phyloP scores from a whole-genome alignment of 1,140 invertebrate species.

The Leptestheria dahalacensis region DNA sequence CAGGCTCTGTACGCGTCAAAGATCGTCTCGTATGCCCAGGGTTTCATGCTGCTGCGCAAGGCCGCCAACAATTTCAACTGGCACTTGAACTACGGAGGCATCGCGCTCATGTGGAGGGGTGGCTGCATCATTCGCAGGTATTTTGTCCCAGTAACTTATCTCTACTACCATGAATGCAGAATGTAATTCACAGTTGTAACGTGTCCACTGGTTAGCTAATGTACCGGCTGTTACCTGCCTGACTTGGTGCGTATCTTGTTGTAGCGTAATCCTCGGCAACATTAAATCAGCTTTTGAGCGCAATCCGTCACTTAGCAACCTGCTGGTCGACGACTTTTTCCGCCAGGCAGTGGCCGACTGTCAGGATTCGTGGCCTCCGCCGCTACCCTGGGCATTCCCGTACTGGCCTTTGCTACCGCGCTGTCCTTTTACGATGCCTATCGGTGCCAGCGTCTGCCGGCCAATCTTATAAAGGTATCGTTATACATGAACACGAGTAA shows the following conservation, averaged over 20 bases:
- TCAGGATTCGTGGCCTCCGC: conserved; percentile 47
- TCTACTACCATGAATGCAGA: neutral
- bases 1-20: conserved; percentile 93
- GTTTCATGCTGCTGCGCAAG: conserved; percentile 94
- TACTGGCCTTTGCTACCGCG: conserved; percentile 80
- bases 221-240: neutral
- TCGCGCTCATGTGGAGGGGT: conserved; percentile 98
- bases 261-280: conserved; percentile 82
- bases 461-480: conserved; percentile 73
- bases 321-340: conserved; percentile 94
- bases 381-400: conserved; percentile 62
- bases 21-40: conserved; percentile 97
- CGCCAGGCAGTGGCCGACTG: conserved; percentile 60
- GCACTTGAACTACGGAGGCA: conserved; percentile 94
- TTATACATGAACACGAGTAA: neutral
- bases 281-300: conserved; percentile 93
- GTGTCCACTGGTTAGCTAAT: neutral
- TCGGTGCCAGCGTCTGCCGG: conserved; percentile 59
- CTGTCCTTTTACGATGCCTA: conserved; percentile 96
- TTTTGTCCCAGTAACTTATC: conserved; percentile 2
- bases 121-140: conserved; percentile 95
- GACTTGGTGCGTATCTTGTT: conserved; percentile 16
- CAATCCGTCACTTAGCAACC: conserved; percentile 72
- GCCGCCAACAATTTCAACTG: conserved; percentile 80
- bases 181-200: neutral